Conservation (phyloP, 2,113 vertebrate genomes). For the Takifugu bimaculatus region DNA sequence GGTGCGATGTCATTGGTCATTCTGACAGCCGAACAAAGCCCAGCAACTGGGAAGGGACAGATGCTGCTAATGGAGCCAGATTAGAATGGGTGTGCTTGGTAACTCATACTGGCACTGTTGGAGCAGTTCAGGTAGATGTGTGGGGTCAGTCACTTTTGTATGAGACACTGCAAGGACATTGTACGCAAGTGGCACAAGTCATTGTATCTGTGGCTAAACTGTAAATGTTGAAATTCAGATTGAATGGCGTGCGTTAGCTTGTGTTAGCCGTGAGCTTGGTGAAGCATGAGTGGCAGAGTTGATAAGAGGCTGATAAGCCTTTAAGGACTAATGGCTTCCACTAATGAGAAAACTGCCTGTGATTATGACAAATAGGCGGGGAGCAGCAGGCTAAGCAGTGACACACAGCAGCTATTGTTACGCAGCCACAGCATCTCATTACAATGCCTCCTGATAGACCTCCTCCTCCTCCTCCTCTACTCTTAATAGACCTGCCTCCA, state of each 20-base stretch:
- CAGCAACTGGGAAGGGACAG: slow-evolving; percentile 56
- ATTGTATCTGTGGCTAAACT: not conserved
- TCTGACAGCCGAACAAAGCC: slow-evolving; percentile 76
- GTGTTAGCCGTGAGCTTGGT: slow-evolving; percentile 16
- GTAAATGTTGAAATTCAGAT: slow-evolving; percentile 3
- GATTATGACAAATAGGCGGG: slow-evolving; percentile 93
- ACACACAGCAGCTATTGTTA: slow-evolving; percentile 88
- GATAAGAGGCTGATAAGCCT: slow-evolving; percentile 83
- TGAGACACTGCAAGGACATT: slow-evolving; percentile 73
- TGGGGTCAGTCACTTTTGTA: slow-evolving; percentile 39
- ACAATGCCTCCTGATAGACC: slow-evolving; percentile 79
- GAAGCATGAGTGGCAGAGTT: slow-evolving; percentile 37
- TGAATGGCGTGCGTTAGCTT: slow-evolving; percentile 17
- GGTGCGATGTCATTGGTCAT: slow-evolving; percentile 72
- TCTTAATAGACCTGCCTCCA: not conserved
- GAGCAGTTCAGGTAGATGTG: slow-evolving; percentile 52
- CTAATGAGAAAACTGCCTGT: slow-evolving; percentile 96
- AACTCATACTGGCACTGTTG: slow-evolving; percentile 52
- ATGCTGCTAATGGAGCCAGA: slow-evolving; percentile 62
- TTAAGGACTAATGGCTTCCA: slow-evolving; percentile 92
- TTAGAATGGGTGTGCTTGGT: slow-evolving; percentile 66
- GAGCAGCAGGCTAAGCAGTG: slow-evolving; percentile 96
- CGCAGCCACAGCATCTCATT: slow-evolving; percentile 90
- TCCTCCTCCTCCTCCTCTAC: slow-evolving; percentile 19
- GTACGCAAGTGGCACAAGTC: slow-evolving; percentile 55